Base-by-base conservation (phyloP, 2,797 vertebrate genomes). In the Limnodromus scolopaceus region DNA sequence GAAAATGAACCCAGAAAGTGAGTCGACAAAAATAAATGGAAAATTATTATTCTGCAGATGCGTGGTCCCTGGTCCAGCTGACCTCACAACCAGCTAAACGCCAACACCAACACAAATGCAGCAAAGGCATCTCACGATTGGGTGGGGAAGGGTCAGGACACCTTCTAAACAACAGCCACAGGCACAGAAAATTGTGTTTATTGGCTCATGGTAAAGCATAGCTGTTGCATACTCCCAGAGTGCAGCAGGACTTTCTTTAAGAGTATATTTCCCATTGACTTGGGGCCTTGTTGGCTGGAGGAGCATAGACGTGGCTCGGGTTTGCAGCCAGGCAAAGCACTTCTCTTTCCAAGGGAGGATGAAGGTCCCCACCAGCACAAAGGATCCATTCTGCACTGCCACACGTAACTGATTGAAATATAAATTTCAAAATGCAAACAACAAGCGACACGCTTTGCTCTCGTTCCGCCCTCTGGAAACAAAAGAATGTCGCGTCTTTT, bases 131-230 rank as follows among this genome's bases (percentile, higher is more conserved):
- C 3, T 49, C n/a, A 20, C 6, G 15, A 3, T 28, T 46, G 6
- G 13, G 16, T 51, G 18, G 10, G 9, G 49, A 76, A 65, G 3
- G 4, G 25, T 28, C 12, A 81, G 28, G 38, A 68, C 12, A 54
- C 5, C 1, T 8, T 34, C 16, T 51, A 36, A 32, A 48, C 41
- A 76, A 4, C 8, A 36, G 3, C 6, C 6, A 7, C 2, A 4
- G 0, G 1, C 11, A 27, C 2, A 66, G 10, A 13, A 70, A 39
- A 30, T 30, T 4, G 0, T 38, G 9, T 24, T 66, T 55, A 77
- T 55, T 8, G 28, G 13, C 39, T 45, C 17, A 48, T 3, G 10
- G 27, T 19, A 60, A 85, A 88, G 5, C 28, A 28, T 11, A n/a
- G 14, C 12, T 36, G 16, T 22, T 78, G 16, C 43, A n/a, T 7